Percentiles rank a stretch among this genome's conserved stretches.
Evolutionary conservation across 64 coral and sea anemone genomes (phyloP).

Genomic region (Porites lutea): DNA sequence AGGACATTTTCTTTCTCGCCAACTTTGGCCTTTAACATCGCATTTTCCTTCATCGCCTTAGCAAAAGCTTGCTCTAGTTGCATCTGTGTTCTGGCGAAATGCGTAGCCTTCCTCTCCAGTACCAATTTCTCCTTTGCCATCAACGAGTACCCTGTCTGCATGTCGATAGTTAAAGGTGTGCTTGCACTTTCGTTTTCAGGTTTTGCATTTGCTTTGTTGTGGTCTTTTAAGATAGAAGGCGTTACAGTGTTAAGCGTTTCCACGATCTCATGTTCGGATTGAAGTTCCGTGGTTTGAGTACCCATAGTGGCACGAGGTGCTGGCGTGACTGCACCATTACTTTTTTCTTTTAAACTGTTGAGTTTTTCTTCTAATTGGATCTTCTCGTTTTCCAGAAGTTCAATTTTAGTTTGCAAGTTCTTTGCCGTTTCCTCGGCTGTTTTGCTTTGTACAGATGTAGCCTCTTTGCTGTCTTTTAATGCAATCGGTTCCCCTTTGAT

Average conservation of each 20-base stretch:
- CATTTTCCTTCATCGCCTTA: constrained; percentile 55
- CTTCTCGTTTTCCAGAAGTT: constrained; percentile 36
- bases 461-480: constrained; percentile 17
- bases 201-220: background rate
- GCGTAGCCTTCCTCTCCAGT: constrained; percentile 76
- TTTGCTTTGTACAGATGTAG: background rate
- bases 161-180: background rate
- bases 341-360: background rate
- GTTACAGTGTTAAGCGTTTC: background rate
- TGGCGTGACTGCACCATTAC: background rate
- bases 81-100: constrained; percentile 63
- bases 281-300: background rate
- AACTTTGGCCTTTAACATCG: constrained; percentile 47
- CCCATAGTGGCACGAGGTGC: background rate
- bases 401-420: background rate
- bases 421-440: background rate
- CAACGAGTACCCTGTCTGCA: constrained; percentile 12
- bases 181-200: background rate
- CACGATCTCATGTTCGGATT: background rate
- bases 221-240: background rate
- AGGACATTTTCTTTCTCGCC: constrained; percentile 58
- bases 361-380: background rate
- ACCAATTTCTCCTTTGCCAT: constrained; percentile 80
- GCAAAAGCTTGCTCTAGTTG: constrained; percentile 60
- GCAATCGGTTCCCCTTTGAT: background rate